Evolutionary conservation across 2,113 vertebrate genomes (phyloP).

Genomic region (Tyrannus savana): DNA sequence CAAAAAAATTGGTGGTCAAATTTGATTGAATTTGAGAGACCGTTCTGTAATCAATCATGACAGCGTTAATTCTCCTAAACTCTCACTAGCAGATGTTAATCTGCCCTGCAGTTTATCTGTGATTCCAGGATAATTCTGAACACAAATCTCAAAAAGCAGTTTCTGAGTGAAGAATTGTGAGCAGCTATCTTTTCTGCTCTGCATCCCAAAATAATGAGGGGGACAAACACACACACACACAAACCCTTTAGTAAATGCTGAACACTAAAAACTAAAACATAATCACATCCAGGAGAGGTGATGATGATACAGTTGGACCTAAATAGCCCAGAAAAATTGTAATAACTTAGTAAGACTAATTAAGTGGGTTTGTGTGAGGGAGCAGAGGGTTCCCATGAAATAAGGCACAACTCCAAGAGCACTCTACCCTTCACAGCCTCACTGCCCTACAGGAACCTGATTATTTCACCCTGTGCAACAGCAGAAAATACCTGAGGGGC

Average conservation of each 20-base stretch:
- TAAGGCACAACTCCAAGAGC: not conserved
- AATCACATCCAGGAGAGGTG: not conserved
- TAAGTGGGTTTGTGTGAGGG: not conserved
- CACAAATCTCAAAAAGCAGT: not conserved
- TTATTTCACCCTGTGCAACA: not conserved
- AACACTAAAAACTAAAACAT: not conserved
- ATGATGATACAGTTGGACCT: not conserved
- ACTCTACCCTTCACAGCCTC: not conserved
- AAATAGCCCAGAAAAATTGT: not conserved
- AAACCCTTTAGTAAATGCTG: not conserved
- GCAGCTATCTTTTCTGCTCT: not conserved
- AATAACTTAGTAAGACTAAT: not conserved
- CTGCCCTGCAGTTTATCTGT: not conserved
- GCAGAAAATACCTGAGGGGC: not conserved
- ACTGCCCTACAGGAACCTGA: not conserved
- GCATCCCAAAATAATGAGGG: not conserved
- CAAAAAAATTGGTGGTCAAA: not conserved
- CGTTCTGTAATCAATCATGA: not conserved
- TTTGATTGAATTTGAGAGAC: not conserved
- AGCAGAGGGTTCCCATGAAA: not conserved
- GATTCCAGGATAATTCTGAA: not conserved
- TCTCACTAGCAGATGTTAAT: conserved; percentile 23
- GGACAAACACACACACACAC: not conserved
- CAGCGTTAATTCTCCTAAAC: conserved; percentile 33
- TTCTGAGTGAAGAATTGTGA: not conserved